Conservation (phyloP, 2,888 invertebrate genomes). For the Drosophila subsilvestris region DNA sequence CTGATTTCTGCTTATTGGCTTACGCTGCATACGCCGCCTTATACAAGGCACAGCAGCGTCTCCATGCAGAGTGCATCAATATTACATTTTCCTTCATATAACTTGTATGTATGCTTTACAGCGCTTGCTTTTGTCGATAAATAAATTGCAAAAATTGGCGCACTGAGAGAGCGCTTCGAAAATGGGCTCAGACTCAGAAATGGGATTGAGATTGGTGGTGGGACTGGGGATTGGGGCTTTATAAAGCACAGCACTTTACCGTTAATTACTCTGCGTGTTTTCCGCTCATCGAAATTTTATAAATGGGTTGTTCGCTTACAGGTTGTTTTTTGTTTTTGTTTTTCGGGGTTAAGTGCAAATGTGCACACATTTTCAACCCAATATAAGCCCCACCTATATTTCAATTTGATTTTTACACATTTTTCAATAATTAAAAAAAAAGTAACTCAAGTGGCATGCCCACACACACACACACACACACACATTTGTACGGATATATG, state of each 20-base stretch:
- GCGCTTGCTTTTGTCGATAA: conserved; percentile 48
- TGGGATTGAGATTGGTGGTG: conserved; percentile 10
- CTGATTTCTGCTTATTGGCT: conserved; percentile 73
- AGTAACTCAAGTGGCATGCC: conserved; percentile 9
- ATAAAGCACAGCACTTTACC: conserved; percentile 69
- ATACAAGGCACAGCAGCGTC: conserved; percentile 1
- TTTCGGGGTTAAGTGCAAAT: conserved; percentile 70
- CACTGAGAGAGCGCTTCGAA: conserved; percentile 42
- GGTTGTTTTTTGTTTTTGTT: conserved; percentile 2
- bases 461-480: not conserved
- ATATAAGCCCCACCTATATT: conserved; percentile 15
- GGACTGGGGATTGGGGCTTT: conserved; percentile 11
- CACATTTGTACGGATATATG: conserved; percentile 1
- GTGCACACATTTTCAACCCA: conserved; percentile 37
- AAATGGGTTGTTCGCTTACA: conserved; percentile 51
- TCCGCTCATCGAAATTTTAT: conserved; percentile 77
- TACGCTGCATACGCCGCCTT: conserved; percentile 40
- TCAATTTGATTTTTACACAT: conserved; percentile 64
- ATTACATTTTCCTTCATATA: conserved; percentile 35
- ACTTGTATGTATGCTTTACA: conserved; percentile 45
- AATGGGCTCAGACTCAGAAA: conserved; percentile 38
- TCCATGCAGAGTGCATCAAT: conserved; percentile 17
- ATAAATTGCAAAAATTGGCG: conserved; percentile 78
- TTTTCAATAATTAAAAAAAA: conserved; percentile 62
- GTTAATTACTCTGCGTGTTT: conserved; percentile 78